Percentiles rank a stretch among this genome's conserved stretches.
These are phyloP conservation scores for Thysanoteuthis rhombus DNA, from an alignment of 2,888 invertebrate species.

Conservation along the genomic window DNA sequence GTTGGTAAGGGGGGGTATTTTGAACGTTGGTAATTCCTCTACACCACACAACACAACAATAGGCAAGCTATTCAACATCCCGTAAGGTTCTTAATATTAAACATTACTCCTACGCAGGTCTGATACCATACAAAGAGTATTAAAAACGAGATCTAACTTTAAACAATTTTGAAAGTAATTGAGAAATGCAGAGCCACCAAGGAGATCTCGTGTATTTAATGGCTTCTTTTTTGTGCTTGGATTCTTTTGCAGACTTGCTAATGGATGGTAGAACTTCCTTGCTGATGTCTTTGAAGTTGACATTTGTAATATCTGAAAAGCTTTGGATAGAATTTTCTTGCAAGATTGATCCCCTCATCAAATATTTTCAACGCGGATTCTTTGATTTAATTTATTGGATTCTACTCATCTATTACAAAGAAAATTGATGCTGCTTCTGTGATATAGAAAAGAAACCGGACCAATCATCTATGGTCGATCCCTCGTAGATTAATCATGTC, in stretches of 20 bases:
- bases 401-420: not conserved
- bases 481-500: too few species aligned
- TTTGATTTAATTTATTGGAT: not conserved
- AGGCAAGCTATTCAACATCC: not conserved
- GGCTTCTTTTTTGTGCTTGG: not conserved
- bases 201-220: not conserved
- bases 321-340: not conserved
- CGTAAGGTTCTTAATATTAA: not conserved
- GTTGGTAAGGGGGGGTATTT: too few species aligned
- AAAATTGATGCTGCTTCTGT: not conserved
- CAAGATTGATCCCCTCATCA: not conserved
- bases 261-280: not conserved
- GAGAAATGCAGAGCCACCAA: not conserved
- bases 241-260: not conserved
- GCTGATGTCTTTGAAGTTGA: not conserved
- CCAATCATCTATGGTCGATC: too few species aligned
- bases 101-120: not conserved
- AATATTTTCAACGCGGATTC: not conserved
- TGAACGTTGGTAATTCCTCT: too few species aligned
- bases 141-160: not conserved
- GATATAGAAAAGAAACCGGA: not conserved
- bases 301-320: not conserved
- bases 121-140: not conserved
- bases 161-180: not conserved
- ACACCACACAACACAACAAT: not conserved